Conservation (phyloP, 2,888 invertebrate genomes). For the Myopa tessellatipennis region DNA sequence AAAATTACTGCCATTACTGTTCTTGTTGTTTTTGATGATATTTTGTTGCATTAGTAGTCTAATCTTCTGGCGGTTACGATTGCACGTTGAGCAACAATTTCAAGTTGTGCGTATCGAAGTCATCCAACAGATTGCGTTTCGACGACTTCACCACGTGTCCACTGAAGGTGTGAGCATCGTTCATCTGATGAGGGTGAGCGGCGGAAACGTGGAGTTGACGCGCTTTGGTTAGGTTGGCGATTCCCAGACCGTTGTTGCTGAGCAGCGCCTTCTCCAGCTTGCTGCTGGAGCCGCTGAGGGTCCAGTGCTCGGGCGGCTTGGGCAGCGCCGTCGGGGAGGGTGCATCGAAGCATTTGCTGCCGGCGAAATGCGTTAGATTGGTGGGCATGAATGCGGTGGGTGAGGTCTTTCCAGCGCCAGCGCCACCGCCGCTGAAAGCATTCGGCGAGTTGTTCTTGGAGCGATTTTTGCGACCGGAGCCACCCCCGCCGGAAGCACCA, state of each 20-base stretch:
- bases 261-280: constrained; percentile 43
- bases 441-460: constrained; percentile 52
- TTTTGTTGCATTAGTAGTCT: constrained; percentile 36
- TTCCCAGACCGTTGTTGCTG: constrained; percentile 59
- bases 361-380: constrained; percentile 72
- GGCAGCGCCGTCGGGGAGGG: constrained; percentile 83
- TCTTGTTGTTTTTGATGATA: constrained; percentile 43
- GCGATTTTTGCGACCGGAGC: constrained; percentile 59
- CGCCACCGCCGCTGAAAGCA: constrained; percentile 45
- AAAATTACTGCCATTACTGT: constrained; percentile 42
- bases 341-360: constrained; percentile 85
- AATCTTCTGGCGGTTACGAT: constrained; percentile 63
- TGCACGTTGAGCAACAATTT: constrained; percentile 76
- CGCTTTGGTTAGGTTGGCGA: constrained; percentile 50
- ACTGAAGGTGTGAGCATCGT: constrained; percentile 47
- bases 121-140: constrained; percentile 66
- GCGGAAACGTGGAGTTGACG: constrained; percentile 32
- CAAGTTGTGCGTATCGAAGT: constrained; percentile 72
- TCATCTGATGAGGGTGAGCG: constrained; percentile 33
- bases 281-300: constrained; percentile 58
- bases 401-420: constrained; percentile 59
- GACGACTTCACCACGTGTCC: constrained; percentile 60
- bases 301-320: constrained; percentile 85
- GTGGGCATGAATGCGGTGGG: constrained; percentile 64
- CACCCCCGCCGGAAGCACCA: constrained; percentile 48